These are phyloP conservation scores for Orchesella cincta DNA, from an alignment of 1,140 invertebrate genomes.

Conservation along the genomic window DNA sequence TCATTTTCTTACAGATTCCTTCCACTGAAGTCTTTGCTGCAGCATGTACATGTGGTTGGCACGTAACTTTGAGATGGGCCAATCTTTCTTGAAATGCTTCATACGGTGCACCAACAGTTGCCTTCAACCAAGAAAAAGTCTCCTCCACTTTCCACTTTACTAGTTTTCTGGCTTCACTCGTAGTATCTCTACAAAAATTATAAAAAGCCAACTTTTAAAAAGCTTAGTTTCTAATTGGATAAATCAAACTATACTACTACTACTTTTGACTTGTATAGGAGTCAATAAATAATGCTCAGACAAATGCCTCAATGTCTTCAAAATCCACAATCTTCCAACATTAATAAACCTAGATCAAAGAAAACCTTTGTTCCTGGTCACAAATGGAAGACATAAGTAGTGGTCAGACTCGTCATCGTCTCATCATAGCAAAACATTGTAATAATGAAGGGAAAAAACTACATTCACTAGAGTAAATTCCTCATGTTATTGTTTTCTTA, in stretches of 20 bases:
- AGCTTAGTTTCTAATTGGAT: not conserved
- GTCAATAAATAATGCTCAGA: conserved; percentile 34
- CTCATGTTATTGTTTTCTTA: conserved; percentile 50
- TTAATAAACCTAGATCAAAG: conserved; percentile 26
- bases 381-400: conserved; percentile 4
- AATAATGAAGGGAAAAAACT: not conserved
- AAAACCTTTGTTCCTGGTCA: conserved; percentile 33
- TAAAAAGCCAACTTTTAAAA: not conserved
- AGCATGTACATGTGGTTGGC: conserved; percentile 45
- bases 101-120: conserved; percentile 91
- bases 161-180: conserved; percentile 91
- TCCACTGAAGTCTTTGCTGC: conserved; percentile 87
- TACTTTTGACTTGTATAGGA: not conserved
- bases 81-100: conserved; percentile 88
- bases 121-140: conserved; percentile 91
- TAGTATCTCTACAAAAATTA: conserved; percentile 67
- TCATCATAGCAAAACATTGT: conserved; percentile 31
- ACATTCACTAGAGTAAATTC: conserved; percentile 3
- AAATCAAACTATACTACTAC: not conserved
- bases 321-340: conserved; percentile 24
- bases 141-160: conserved; percentile 99
- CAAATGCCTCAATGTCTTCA: conserved; percentile 47
- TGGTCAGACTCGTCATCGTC: conserved; percentile 47
- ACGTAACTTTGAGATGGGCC: conserved; percentile 66
- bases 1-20: conserved; percentile 92